Conservation (phyloP, 2,888 invertebrate species). For the Bombylius discolor region DNA sequence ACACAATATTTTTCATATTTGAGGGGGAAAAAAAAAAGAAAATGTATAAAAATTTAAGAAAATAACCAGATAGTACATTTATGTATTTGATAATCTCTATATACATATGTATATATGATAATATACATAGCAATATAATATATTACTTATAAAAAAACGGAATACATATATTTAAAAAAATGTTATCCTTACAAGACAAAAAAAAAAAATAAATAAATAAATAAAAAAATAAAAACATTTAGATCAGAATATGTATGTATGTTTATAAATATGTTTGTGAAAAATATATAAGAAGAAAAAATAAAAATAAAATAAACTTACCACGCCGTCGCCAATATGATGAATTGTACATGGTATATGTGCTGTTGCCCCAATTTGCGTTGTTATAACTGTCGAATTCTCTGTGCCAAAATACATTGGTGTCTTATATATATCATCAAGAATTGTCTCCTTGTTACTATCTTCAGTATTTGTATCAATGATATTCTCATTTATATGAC, state of each 20-base stretch:
- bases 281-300: neutral
- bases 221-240: too few relatives aligned
- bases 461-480: constrained; percentile 16
- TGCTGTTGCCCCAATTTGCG: constrained; percentile 75
- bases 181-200: too few relatives aligned
- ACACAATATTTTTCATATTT: too few relatives aligned
- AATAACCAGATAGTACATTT: too few relatives aligned
- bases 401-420: constrained; percentile 72
- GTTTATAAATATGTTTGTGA: neutral
- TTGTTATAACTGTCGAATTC: constrained; percentile 67
- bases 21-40: too few relatives aligned
- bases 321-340: constrained; percentile 78
- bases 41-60: too few relatives aligned
- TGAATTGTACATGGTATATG: constrained; percentile 71
- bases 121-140: too few relatives aligned
- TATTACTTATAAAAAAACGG: too few relatives aligned
- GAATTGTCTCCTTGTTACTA: constrained; percentile 16
- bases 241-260: neutral
- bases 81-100: too few relatives aligned
- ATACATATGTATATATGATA: too few relatives aligned
- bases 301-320: constrained; percentile 40
- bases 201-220: too few relatives aligned
- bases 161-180: too few relatives aligned
- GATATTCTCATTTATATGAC: constrained; percentile 14
- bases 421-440: constrained; percentile 39